Evolutionary conservation across 2,113 vertebrate genomes (phyloP), one percentile per base, ranked within the genome.

Genomic region (Oreotrochilus melanogaster): DNA sequence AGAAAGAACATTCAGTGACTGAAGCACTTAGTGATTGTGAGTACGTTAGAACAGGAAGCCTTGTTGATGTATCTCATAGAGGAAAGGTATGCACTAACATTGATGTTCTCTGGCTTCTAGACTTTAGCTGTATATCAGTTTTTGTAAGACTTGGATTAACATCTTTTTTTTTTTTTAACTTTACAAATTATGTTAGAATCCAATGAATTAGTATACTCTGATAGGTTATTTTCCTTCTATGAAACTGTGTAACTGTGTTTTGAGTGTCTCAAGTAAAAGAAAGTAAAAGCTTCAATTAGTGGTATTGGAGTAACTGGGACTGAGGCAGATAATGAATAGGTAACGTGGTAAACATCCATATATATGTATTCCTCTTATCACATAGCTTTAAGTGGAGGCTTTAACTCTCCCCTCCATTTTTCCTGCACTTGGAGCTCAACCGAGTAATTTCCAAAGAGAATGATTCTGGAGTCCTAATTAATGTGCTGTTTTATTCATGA

Each of bases 71-170:
- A 0, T 30, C 11, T 56, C 53, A 11, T 54, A 33, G 37, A n/a
- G 60, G 28, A 35, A 78, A 75, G 33, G 23, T 7, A 15, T 2
- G 1, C 2, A 1, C 35, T 79, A 57, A 6, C 0, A 10, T 50
- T 93, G 13, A 9, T 51, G 7, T 83, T 19, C 39, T 72, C 45
- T 76, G 48, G 13, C 42, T 70, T 89, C 22, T 74, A 43, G 69
- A 67, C 51, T 86, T 91, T 74, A 83, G 21, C 18, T 84, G 18
- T 39, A 28, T 43, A 6, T 83, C 33, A 71, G 56, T 86, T 95
- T 84, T 60, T 11, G 2, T 86, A 47, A 62, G 54, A n/a, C 33
- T 54, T 62, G 14, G 8, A 14, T 28, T 70, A 73, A 17, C 10
- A 2, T 10, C 5, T 62, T 70, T 93, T 69, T 50, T 21, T 37